A percentile compares a stretch with the other conserved stretches of the same genome.
These are phyloP conservation scores for Holothuria leucospilota DNA, from an alignment of 53 echinoderm and acorn worm genomes.

Conservation along the genomic window DNA sequence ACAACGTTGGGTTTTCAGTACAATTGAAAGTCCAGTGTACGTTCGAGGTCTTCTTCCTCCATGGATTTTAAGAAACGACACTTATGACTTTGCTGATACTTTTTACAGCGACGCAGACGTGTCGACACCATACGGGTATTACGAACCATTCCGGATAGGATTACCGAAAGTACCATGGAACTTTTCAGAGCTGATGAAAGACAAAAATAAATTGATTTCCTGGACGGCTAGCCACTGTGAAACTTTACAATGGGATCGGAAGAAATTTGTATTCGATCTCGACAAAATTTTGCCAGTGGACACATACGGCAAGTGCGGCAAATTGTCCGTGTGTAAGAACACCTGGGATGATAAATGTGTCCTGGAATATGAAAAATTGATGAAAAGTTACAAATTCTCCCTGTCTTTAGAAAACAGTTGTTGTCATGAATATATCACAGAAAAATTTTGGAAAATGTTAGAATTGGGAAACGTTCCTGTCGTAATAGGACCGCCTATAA, in stretches of 20 bases:
- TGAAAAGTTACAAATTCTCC: background rate
- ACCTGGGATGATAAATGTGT: slow-evolving; percentile 3
- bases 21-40: slow-evolving; percentile 24
- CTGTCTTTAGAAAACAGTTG: slow-evolving; percentile 8
- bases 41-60: slow-evolving; percentile 20
- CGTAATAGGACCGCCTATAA: slow-evolving; percentile 12
- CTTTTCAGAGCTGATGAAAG: background rate
- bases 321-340: background rate
- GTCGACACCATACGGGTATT: slow-evolving; percentile 4
- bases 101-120: background rate
- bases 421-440: slow-evolving; percentile 9
- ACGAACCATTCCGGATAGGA: slow-evolving; percentile 34
- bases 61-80: background rate
- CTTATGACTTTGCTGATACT: slow-evolving; percentile 12
- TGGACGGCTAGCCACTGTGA: slow-evolving; percentile 41
- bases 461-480: slow-evolving; percentile 18
- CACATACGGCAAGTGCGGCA: slow-evolving; percentile 37
- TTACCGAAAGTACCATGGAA: background rate
- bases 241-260: slow-evolving; percentile 33
- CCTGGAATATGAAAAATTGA: slow-evolving; percentile 14
- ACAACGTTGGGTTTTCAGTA: slow-evolving; percentile 34
- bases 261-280: background rate
- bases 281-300: slow-evolving; percentile 1
- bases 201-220: background rate
- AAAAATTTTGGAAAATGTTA: slow-evolving; percentile 24